Conservation (phyloP, 2,888 invertebrate genomes). For the Acanthosepion esculentum region DNA sequence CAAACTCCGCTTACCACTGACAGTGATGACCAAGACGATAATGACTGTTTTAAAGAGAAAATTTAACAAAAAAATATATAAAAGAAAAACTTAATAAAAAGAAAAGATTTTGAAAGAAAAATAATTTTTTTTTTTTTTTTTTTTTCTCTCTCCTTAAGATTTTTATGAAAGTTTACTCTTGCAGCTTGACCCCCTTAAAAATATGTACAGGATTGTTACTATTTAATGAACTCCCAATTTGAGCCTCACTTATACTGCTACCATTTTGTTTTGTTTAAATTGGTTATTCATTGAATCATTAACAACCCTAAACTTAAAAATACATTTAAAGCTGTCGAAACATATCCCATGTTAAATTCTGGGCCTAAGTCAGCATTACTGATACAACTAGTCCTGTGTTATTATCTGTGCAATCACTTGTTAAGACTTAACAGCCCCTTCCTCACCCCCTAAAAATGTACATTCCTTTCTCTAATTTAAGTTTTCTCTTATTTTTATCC, state of each 20-base stretch:
- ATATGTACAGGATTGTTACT: neutral
- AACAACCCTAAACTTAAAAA: neutral
- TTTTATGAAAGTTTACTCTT: neutral
- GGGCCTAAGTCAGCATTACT: neutral
- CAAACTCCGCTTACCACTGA: slow-evolving; percentile 15
- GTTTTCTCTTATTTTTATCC: neutral
- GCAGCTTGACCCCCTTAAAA: neutral
- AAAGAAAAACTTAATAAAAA: neutral
- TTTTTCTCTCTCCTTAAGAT: neutral
- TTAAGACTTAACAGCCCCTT: neutral
- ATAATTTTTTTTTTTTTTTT: neutral
- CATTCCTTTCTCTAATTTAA: too few relatives aligned
- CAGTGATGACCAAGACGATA: slow-evolving; percentile 44
- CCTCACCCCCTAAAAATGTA: neutral
- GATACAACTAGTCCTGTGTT: neutral
- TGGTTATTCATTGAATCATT: neutral
- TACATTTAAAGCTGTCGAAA: neutral
- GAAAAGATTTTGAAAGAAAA: neutral
- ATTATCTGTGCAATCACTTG: neutral
- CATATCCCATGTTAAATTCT: neutral
- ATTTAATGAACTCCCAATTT: neutral
- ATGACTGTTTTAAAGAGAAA: slow-evolving; percentile 42
- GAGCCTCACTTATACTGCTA: neutral
- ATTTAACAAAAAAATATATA: neutral
- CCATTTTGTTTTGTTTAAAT: neutral